Base-by-base conservation (phyloP, 2,888 invertebrate genomes). In the Phaedon cochleariae region DNA sequence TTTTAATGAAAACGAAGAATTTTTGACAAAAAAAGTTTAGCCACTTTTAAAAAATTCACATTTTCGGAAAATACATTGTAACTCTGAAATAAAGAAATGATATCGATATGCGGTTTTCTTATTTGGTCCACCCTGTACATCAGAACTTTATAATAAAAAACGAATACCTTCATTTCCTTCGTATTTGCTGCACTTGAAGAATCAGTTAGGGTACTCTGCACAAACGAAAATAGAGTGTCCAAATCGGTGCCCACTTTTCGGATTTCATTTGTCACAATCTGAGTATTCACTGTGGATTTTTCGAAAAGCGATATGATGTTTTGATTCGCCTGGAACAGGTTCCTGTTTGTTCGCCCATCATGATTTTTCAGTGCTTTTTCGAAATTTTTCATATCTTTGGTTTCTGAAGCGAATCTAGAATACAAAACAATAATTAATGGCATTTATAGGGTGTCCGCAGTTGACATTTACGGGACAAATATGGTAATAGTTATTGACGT, bases 401-500 rank as follows among this genome's bases (percentile, higher is more conserved):
- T 86, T 73, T 86, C 87, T 17, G 85, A 83, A 20, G 85, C 83
- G 67, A 87, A 86, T 77, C 89, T 89, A 80, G 64, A 85, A 86
- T 68, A 57, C 66, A 72, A 67, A 65, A 59, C 49, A 53, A 54
- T 29, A 10, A 41, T 12, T 12, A 15, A 12, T 3, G 1, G 18
- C 46, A 46, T 46, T 6, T 46, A 46, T 17, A 20, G 20, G 2
- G 20, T 59, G 21, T 4, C 22, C 21, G n/a, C 26, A 26, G 3
- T 26, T 26, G 26, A 5, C 7, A 3, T 26, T 26, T 26, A 26
- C 7, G n/a, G 20, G n/a, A n/a, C n/a, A n/a, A n/a, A n/a, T n/a
- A n/a, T n/a, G n/a, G n/a, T n/a, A n/a, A n/a, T n/a, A n/a, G n/a
- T n/a, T n/a, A n/a, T n/a, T n/a, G n/a, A n/a, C n/a, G n/a, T n/a